A percentile compares a stretch with the other conserved stretches of the same genome.
phyloP scores from a whole-genome alignment of 2,113 vertebrate species.

The zebrafish (Danio rerio) region DNA sequence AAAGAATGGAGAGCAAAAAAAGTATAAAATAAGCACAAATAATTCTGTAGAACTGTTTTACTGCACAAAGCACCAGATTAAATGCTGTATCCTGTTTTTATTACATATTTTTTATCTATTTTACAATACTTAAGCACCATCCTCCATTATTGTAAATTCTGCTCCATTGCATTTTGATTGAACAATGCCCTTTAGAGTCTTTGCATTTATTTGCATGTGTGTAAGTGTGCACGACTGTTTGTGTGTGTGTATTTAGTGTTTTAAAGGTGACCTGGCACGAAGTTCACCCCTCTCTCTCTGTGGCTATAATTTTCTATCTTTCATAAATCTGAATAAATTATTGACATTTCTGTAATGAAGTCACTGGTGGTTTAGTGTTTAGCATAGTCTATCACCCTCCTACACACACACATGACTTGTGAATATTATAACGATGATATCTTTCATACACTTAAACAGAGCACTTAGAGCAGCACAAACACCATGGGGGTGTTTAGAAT shows the following conservation, averaged over 20 bases:
- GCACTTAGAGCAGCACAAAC: neutral
- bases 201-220: constrained; percentile 19
- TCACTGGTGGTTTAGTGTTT: constrained; percentile 48
- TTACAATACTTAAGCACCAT: constrained; percentile 1
- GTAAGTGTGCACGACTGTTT: neutral
- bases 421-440: neutral
- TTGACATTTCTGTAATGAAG: constrained; percentile 51
- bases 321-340: constrained; percentile 53
- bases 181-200: constrained; percentile 22
- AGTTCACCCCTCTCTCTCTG: constrained; percentile 1
- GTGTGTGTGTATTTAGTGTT: neutral
- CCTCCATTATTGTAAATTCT: constrained; percentile 35
- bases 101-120: constrained; percentile 24
- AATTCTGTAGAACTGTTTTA: neutral
- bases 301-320: constrained; percentile 1
- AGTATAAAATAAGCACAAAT: neutral
- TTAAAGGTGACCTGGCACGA: constrained; percentile 23
- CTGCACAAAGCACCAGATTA: neutral
- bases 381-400: constrained; percentile 53
- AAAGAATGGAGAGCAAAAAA: too few species aligned
- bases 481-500: neutral
- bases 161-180: constrained; percentile 15
- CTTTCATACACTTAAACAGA: neutral
- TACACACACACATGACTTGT: neutral
- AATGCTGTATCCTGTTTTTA: neutral